Percentiles rank a stretch among this genome's conserved stretches.
Evolutionary conservation across 2,888 invertebrate genomes (phyloP).

Genomic region (Leucozona laternaria): DNA sequence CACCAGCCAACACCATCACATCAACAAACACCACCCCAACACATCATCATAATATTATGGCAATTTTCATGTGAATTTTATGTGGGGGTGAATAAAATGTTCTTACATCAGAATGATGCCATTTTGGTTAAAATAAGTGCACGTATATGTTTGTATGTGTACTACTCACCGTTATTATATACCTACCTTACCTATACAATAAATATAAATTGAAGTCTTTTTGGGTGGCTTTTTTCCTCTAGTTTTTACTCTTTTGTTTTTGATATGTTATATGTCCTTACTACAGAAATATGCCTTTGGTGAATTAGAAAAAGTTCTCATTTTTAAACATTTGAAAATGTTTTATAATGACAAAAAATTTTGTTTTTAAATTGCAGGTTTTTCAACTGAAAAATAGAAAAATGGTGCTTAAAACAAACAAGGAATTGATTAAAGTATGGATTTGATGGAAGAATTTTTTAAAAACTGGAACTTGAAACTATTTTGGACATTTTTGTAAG

Average conservation of each 20-base stretch:
- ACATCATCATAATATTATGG: background rate
- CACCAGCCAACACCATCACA: background rate
- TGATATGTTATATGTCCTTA: conserved; percentile 3
- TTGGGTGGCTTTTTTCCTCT: conserved; percentile 1
- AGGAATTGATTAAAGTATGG: conserved; percentile 43
- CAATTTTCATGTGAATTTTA: background rate
- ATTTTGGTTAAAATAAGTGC: conserved; percentile 49
- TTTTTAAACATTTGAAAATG: background rate
- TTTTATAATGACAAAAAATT: background rate
- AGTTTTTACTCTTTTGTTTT: conserved; percentile 4
- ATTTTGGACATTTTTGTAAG: conserved; percentile 41
- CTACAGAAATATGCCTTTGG: background rate
- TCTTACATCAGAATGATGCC: conserved; percentile 50
- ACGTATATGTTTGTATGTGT: background rate
- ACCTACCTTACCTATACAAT: background rate
- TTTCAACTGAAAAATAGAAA: conserved; percentile 40
- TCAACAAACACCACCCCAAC: background rate
- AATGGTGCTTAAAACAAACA: conserved; percentile 49
- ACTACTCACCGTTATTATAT: conserved; percentile 2
- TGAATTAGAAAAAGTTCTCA: background rate
- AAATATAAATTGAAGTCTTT: background rate
- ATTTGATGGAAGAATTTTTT: background rate
- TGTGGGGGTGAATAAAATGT: conserved; percentile 13
- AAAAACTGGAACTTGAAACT: background rate
- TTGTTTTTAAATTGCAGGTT: conserved; percentile 31